Evolutionary conservation across 2,797 vertebrate genomes (phyloP).

Genomic region (Galaxias olidus): DNA sequence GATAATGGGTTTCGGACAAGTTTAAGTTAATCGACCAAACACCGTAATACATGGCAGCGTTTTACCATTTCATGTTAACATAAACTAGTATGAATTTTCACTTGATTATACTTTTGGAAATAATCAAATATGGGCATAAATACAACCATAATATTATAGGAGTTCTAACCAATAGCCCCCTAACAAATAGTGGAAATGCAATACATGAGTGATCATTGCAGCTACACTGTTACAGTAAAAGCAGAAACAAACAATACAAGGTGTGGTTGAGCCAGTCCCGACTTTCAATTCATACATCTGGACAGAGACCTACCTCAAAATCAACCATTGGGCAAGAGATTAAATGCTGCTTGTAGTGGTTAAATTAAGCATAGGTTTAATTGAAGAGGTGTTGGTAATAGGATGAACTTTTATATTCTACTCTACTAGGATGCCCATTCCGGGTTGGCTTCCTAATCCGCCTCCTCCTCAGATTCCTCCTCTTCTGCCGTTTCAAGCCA

Average conservation of each 20-base stretch:
- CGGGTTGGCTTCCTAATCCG: conserved; percentile 88
- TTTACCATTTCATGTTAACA: not conserved
- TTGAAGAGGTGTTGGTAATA: conserved; percentile 52
- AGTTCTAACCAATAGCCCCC: conserved; percentile 18
- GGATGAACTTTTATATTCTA: conserved; percentile 71
- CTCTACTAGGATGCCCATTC: conserved; percentile 79
- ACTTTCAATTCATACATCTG: conserved; percentile 42
- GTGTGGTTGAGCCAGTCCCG: conserved; percentile 37
- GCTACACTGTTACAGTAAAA: conserved; percentile 20
- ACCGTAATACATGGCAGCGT: not conserved
- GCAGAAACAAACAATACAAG: conserved; percentile 51
- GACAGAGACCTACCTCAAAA: conserved; percentile 31
- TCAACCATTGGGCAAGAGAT: conserved; percentile 46
- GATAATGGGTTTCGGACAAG: conserved; percentile 20
- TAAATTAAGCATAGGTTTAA: conserved; percentile 74
- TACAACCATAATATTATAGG: conserved; percentile 25
- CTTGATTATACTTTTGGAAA: conserved; percentile 1
- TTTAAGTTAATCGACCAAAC: conserved; percentile 17
- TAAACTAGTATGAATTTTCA: not conserved
- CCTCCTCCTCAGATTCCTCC: conserved; percentile 98
- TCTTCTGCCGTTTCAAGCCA: conserved; percentile 99
- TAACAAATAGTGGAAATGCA: conserved; percentile 26
- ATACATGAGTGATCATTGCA: conserved; percentile 26
- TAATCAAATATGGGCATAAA: conserved; percentile 12
- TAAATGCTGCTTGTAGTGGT: conserved; percentile 88